phyloP scores from a whole-genome alignment of 64 coral and sea anemone genomes.

The Anthopleura sola region DNA sequence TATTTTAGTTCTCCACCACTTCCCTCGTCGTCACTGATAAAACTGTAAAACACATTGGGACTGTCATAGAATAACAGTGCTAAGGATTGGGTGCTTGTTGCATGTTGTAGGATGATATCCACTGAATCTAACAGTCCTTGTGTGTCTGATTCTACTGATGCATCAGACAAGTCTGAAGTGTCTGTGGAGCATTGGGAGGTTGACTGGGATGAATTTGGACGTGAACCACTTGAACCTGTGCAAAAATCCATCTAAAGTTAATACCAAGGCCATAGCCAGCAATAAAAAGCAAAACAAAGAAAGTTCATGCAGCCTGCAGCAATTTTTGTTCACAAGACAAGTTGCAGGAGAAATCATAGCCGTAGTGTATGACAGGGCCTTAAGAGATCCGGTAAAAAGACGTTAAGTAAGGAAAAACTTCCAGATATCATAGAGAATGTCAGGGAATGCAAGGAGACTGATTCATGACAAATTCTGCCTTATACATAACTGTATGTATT shows the following conservation, averaged over 20 bases:
- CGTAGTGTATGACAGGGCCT: too few relatives aligned
- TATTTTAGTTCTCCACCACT: slow-evolving; percentile 62
- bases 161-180: not conserved
- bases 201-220: not conserved
- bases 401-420: too few relatives aligned
- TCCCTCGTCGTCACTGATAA: slow-evolving; percentile 77
- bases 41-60: slow-evolving; percentile 64
- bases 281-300: too few relatives aligned
- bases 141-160: slow-evolving; percentile 1
- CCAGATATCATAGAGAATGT: too few relatives aligned
- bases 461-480: too few relatives aligned
- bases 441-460: too few relatives aligned
- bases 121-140: slow-evolving; percentile 47
- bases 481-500: too few relatives aligned
- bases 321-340: too few relatives aligned
- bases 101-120: slow-evolving; percentile 29
- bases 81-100: slow-evolving; percentile 33
- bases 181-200: slow-evolving; percentile 3
- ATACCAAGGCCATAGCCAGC: not conserved
- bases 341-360: too few relatives aligned
- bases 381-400: too few relatives aligned
- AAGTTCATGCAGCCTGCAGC: too few relatives aligned
- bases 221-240: slow-evolving; percentile 16
- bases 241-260: not conserved
- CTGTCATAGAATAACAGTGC: slow-evolving; percentile 57